Percentiles rank a stretch among this genome's conserved stretches.
Conservation (phyloP, 1,140 invertebrate genomes). For the Dolichoris vasculosae region DNA sequence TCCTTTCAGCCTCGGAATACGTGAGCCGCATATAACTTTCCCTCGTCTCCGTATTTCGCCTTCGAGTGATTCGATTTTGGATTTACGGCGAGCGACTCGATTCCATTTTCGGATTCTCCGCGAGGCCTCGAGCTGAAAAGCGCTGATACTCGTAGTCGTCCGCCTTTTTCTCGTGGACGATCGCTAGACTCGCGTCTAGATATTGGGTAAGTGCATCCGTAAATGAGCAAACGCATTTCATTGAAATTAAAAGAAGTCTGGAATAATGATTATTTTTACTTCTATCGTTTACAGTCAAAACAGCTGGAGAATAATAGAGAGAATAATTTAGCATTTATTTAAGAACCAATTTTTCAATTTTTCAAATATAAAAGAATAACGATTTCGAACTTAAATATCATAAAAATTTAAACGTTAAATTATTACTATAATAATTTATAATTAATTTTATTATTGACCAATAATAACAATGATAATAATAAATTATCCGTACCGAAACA, state of each 20-base stretch:
- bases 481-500: no score
- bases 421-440: no score
- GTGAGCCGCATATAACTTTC: slow-evolving; percentile 37
- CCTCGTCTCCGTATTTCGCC: not conserved
- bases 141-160: slow-evolving; percentile 10
- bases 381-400: no score
- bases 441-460: no score
- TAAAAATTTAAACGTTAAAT: no score
- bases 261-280: not conserved
- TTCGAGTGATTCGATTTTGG: slow-evolving; percentile 47
- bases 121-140: slow-evolving; percentile 5
- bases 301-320: no score
- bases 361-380: no score
- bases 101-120: slow-evolving; percentile 44
- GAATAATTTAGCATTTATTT: no score
- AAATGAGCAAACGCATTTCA: not conserved
- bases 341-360: no score
- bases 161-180: not conserved
- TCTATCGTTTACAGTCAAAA: no score
- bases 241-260: not conserved
- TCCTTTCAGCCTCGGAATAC: slow-evolving; percentile 41
- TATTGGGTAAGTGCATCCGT: not conserved
- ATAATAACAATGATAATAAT: no score
- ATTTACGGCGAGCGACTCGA: slow-evolving; percentile 43
- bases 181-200: not conserved